Percentiles rank a stretch among this genome's conserved stretches.
phyloP scores from a whole-genome alignment of 2,888 invertebrate genomes.

The Bellardia bayeri region DNA sequence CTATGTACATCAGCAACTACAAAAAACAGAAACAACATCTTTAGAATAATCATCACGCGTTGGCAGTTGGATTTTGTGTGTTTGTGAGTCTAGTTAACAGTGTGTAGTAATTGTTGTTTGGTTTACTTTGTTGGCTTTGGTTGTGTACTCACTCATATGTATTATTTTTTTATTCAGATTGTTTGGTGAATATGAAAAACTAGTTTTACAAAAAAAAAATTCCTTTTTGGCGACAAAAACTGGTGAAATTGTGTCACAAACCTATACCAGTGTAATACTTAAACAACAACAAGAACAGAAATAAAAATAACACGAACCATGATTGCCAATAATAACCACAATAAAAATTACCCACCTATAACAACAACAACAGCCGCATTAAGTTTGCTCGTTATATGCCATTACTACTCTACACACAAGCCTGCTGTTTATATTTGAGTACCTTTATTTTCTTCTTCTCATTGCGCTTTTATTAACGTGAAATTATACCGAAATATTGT shows the following conservation, averaged over 20 bases:
- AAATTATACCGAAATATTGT: background rate
- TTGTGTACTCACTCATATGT: background rate
- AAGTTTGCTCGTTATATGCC: background rate
- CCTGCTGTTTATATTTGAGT: background rate
- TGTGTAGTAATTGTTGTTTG: constrained; percentile 30
- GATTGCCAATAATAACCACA: constrained; percentile 19
- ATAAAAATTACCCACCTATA: background rate
- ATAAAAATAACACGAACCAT: constrained; percentile 45
- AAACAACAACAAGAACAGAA: constrained; percentile 17
- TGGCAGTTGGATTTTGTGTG: constrained; percentile 1
- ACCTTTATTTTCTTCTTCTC: background rate
- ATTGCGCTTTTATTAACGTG: constrained; percentile 30
- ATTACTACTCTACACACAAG: constrained; percentile 25
- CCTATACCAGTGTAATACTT: constrained; percentile 48
- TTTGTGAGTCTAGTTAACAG: background rate
- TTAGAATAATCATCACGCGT: constrained; percentile 41
- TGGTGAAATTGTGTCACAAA: constrained; percentile 73
- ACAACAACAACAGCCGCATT: background rate
- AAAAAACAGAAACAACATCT: constrained; percentile 19
- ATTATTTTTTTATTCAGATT: constrained; percentile 17
- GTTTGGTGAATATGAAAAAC: constrained; percentile 63
- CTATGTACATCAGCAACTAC: constrained; percentile 3
- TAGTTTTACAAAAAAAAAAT: constrained; percentile 66
- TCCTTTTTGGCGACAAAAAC: constrained; percentile 71
- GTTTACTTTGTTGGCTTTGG: constrained; percentile 41